A percentile compares a stretch with the other conserved stretches of the same genome.
Conservation (phyloP, 2,113 vertebrate species). For the Kobus ellipsiprymnus region DNA sequence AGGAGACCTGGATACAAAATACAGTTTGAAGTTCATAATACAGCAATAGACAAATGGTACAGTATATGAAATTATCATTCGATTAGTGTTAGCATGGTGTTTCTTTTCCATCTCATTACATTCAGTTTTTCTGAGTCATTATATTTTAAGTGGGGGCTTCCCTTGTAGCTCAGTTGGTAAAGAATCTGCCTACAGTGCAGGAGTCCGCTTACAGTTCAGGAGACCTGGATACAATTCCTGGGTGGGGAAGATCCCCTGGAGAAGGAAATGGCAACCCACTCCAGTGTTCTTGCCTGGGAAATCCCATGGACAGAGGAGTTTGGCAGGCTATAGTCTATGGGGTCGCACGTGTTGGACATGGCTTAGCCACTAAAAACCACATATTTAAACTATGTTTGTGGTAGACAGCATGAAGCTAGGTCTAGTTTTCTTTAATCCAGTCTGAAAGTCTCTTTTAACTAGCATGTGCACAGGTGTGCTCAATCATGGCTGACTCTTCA, state of each 20-base stretch:
- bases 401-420: not conserved
- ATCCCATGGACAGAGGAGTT: not conserved
- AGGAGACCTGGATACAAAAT: not conserved
- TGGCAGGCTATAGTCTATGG: not conserved
- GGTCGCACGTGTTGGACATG: not conserved
- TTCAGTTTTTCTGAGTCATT: not conserved
- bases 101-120: not conserved
- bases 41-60: not conserved
- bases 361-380: not conserved
- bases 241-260: not conserved
- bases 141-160: not conserved
- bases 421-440: not conserved
- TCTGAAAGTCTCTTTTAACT: not conserved
- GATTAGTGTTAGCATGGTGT: not conserved
- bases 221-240: not conserved
- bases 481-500: not conserved
- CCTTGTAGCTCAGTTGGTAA: not conserved
- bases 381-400: not conserved
- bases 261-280: not conserved
- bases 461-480: fast-evolving
- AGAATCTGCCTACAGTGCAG: not conserved
- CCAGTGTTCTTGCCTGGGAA: not conserved
- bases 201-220: not conserved
- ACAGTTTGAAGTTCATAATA: not conserved
- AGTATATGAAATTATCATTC: not conserved